These are phyloP conservation scores for Frankliniella intonsa DNA, from an alignment of 2,888 invertebrate species.

Conservation along the genomic window DNA sequence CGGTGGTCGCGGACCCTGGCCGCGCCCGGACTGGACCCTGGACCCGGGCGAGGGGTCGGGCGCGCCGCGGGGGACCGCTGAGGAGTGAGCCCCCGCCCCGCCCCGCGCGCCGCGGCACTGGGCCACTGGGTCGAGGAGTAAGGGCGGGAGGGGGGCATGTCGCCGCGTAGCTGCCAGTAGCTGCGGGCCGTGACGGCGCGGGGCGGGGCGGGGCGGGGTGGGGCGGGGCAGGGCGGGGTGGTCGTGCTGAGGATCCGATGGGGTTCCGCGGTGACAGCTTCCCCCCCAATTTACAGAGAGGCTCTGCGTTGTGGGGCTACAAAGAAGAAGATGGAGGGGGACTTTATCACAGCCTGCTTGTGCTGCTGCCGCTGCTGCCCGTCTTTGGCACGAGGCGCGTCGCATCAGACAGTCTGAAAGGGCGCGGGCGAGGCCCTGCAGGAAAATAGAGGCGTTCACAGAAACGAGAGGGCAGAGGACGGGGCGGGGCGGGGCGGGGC, in stretches of 20 bases:
- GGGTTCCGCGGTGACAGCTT: constrained; percentile 14
- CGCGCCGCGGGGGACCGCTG: not conserved
- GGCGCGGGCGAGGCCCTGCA: not conserved
- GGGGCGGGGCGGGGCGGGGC: too few species aligned
- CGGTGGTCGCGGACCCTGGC: not conserved
- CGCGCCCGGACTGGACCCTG: not conserved
- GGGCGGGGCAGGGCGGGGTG: not conserved
- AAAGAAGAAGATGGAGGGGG: not conserved
- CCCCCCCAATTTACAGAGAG: constrained; percentile 3
- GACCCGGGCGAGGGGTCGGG: not conserved
- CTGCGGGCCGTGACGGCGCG: too few species aligned
- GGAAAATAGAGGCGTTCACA: too few species aligned
- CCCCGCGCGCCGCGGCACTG: not conserved
- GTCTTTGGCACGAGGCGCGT: not conserved
- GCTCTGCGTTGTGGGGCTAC: not conserved
- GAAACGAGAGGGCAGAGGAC: too few species aligned
- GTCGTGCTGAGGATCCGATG: not conserved
- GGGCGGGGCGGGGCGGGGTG: not conserved
- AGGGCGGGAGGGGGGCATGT: too few species aligned
- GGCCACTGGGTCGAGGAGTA: not conserved
- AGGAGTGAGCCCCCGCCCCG: not conserved
- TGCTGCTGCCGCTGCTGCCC: not conserved
- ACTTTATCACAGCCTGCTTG: not conserved
- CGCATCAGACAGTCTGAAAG: not conserved
- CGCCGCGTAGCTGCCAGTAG: too few species aligned